These are phyloP conservation scores for Parnassius orleans DNA, from an alignment of 2,888 invertebrate species.

Conservation along the genomic window DNA sequence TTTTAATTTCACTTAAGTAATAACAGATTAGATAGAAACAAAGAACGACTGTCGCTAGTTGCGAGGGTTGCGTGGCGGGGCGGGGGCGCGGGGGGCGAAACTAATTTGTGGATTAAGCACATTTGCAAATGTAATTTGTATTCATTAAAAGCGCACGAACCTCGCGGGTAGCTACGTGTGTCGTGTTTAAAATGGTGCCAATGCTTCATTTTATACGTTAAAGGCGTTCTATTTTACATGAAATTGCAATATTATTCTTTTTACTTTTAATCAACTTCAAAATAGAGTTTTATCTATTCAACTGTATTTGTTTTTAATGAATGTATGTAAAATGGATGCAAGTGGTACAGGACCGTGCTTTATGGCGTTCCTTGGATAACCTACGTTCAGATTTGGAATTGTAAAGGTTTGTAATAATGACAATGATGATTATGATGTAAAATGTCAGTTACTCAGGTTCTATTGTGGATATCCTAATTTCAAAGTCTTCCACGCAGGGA, in stretches of 20 bases:
- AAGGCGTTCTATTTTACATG: neutral
- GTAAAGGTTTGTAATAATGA: too few relatives aligned
- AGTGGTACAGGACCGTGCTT: too few relatives aligned
- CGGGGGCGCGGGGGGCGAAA: conserved; percentile 43
- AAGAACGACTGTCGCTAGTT: conserved; percentile 22
- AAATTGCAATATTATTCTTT: neutral
- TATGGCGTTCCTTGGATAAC: too few relatives aligned
- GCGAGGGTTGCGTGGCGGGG: conserved; percentile 30
- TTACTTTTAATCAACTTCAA: neutral
- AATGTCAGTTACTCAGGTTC: neutral
- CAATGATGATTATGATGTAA: neutral
- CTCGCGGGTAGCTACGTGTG: conserved; percentile 23
- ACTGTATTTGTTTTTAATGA: too few relatives aligned
- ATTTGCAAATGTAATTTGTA: conserved; percentile 80
- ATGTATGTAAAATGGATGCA: too few relatives aligned
- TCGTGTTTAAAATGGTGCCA: conserved; percentile 24
- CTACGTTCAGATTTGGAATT: too few relatives aligned
- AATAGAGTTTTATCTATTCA: too few relatives aligned
- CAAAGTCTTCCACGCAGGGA: too few relatives aligned
- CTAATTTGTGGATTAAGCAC: conserved; percentile 79
- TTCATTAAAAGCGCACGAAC: conserved; percentile 64
- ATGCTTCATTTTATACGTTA: conserved; percentile 6
- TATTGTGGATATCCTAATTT: too few relatives aligned
- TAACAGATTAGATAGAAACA: conserved; percentile 23
- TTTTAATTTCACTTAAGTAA: neutral